Base-by-base conservation (phyloP, 2,113 vertebrate species). In the Nothobranchius furzeri region DNA sequence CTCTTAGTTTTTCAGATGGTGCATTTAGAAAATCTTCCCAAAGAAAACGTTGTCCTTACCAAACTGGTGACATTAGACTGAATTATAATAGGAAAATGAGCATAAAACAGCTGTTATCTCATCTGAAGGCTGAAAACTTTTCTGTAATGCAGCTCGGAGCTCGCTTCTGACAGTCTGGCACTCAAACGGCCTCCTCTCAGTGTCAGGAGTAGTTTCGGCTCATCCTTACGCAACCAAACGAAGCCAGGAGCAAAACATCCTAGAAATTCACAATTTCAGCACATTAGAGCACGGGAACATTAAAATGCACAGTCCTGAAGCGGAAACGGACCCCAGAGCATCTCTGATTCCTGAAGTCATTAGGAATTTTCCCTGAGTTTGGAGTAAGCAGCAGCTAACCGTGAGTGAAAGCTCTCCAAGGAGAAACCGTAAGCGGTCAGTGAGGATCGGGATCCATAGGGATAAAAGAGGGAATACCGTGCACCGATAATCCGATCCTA, bases 301-400 rank as follows among this genome's bases (percentile, higher is more conserved):
- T 25, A 11, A 65, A 71, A 63, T 15, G 17, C 15, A 40, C 37
- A 65, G 36, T 60, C 35, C 66, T 57, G 7, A 42, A 51, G 49
- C 30, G 14, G 56, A 1, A 13, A 43, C 49, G 9, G 45, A 49
- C 17, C 11, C 2, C 0, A 62, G 63, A 57, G 49, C 30, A 42
- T 55, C 36, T 58, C 36, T 43, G 42, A 35, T 36, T 56, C 52
- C 52, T 55, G 37, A 46, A 55, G 12, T 54, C 72, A 51, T n/a
- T 25, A 58, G 49, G 10, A 40, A 25, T 60, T 67, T 73, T 14
- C 15, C 35, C 15, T 14, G 65, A 58, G 63, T 76, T 76, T 65
- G 76, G 71, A 60, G 67, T 62, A 72, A 80, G 64, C 61, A 47
- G 67, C 9, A 1, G n/a, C 11, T 15, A 51, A 61, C 20, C 50